Conservation (phyloP, 2,113 vertebrate species). For the Leucopsar rothschildi region DNA sequence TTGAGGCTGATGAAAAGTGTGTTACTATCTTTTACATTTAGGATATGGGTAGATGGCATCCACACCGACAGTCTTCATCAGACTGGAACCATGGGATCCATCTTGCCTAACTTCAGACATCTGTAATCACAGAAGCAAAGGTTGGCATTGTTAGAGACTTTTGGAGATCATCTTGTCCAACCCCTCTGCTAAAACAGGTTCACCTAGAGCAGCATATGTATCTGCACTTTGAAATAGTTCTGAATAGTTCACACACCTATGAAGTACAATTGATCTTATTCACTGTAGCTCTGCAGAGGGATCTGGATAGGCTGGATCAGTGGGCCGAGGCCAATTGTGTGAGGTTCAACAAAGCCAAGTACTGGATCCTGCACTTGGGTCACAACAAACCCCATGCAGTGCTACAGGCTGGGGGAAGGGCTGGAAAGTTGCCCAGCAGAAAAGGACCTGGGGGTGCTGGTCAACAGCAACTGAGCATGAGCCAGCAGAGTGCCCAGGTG, state of each 20-base stretch:
- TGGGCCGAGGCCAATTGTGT: rapidly evolving
- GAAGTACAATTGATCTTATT: neutral
- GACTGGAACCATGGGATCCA: neutral
- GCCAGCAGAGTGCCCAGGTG: neutral
- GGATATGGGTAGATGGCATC: neutral
- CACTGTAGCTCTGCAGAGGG: neutral
- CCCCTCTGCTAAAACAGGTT: neutral
- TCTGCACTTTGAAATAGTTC: neutral
- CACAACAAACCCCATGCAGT: neutral
- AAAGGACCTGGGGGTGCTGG: neutral
- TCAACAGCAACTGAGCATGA: neutral
- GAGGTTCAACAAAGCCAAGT: neutral
- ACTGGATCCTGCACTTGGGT: neutral
- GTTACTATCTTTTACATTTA: neutral
- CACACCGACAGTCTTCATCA: neutral
- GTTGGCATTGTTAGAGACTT: neutral
- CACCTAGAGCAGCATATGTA: neutral
- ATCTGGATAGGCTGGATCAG: neutral
- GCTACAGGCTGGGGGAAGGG: neutral
- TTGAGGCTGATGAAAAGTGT: neutral
- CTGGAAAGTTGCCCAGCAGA: neutral
- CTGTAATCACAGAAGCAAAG: neutral
- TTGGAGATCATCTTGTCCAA: neutral
- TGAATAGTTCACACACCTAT: neutral
- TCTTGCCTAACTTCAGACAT: neutral